Conservation (phyloP, 2,113 vertebrate species). For the Tichodroma muraria region DNA sequence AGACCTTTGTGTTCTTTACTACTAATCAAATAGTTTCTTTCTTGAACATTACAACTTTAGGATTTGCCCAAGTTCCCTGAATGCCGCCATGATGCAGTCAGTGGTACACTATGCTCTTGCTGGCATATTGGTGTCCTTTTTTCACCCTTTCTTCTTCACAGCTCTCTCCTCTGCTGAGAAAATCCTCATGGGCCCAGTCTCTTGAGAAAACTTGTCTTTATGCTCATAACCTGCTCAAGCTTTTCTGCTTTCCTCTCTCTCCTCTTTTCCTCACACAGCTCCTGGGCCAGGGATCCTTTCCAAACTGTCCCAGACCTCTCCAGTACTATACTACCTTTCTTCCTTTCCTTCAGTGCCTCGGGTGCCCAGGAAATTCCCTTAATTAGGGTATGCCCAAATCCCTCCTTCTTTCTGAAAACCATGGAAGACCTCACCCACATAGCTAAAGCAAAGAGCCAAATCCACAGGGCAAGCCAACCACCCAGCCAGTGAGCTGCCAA, state of each 20-base stretch:
- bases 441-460: neutral
- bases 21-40: neutral
- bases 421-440: neutral
- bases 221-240: neutral
- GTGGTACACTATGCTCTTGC: neutral
- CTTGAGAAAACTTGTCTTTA: neutral
- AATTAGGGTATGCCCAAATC: neutral
- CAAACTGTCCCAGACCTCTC: neutral
- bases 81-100: neutral
- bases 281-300: neutral
- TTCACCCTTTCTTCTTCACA: neutral
- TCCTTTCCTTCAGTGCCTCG: neutral
- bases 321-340: neutral
- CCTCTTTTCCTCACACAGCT: neutral
- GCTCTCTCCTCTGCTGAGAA: neutral
- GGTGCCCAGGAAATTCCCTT: neutral
- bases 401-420: neutral
- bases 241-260: neutral
- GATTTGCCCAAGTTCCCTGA: neutral
- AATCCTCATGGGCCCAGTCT: neutral
- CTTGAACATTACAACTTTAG: neutral
- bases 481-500: neutral
- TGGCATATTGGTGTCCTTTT: neutral
- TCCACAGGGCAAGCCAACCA: neutral
- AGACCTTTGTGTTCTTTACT: neutral